A percentile compares a stretch with the other conserved stretches of the same genome.
phyloP scores from a whole-genome alignment of 2,797 vertebrate species.

The Monodelphis domestica region DNA sequence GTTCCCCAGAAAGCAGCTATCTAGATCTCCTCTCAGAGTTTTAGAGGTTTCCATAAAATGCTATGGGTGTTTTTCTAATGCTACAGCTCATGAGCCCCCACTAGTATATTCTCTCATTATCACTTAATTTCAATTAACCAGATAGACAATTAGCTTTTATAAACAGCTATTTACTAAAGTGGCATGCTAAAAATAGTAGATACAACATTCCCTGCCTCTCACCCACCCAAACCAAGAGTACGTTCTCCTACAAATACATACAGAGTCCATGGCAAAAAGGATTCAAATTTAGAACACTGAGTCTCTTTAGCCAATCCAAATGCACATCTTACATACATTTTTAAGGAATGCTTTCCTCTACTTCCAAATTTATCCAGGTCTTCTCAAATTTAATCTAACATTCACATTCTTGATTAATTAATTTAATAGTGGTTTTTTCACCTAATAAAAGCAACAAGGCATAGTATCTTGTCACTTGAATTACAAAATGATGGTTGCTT shows the following conservation, averaged over 20 bases:
- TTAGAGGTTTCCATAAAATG: not conserved
- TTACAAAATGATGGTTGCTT: not conserved
- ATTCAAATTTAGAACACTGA: not conserved
- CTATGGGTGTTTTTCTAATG: not conserved
- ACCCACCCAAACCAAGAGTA: not conserved
- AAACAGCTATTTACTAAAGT: not conserved
- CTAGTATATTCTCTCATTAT: not conserved
- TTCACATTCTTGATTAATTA: not conserved
- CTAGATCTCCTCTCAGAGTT: not conserved
- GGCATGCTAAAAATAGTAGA: not conserved
- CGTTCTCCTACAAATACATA: not conserved
- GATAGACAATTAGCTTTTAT: not conserved
- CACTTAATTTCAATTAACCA: not conserved
- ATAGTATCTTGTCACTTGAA: not conserved
- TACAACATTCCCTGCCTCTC: not conserved
- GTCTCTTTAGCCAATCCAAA: too few relatives aligned
- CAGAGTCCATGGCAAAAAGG: not conserved
- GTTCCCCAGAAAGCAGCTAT: not conserved
- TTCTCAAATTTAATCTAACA: not conserved
- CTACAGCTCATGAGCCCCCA: not conserved
- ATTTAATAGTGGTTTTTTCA: not conserved
- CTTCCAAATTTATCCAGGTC: not conserved
- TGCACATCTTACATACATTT: not conserved
- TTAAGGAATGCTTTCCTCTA: not conserved
- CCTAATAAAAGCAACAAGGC: not conserved